Evolutionary conservation across 1,140 invertebrate genomes (phyloP).

Genomic region (Condylostylus longicornis): DNA sequence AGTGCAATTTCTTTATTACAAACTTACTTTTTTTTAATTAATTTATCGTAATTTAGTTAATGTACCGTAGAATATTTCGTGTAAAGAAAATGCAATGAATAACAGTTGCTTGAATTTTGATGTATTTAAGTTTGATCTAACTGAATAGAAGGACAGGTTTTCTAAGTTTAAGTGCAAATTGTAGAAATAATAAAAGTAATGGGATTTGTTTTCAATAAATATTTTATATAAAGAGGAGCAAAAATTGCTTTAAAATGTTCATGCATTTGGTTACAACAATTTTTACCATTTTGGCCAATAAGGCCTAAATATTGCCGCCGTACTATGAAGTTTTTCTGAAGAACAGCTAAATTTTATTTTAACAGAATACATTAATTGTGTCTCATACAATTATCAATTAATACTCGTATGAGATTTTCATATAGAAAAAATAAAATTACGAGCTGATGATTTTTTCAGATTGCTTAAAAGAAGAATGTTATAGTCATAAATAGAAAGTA

Average conservation of each 20-base stretch:
- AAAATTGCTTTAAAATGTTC: neutral
- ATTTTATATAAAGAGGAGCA: neutral
- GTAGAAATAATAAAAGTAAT: neutral
- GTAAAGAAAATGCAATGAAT: neutral
- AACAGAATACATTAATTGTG: neutral
- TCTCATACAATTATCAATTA: neutral
- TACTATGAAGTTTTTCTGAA: neutral
- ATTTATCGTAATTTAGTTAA: too few relatives aligned
- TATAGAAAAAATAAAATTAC: neutral
- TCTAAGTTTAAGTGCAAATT: too few relatives aligned
- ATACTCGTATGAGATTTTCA: neutral
- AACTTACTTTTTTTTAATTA: too few relatives aligned
- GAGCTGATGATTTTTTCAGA: too few relatives aligned
- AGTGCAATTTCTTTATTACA: too few relatives aligned
- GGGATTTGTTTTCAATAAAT: neutral
- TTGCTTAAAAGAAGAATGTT: too few relatives aligned
- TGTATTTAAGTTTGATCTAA: neutral
- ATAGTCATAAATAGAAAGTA: too few relatives aligned
- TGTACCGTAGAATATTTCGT: too few relatives aligned
- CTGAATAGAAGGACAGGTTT: neutral
- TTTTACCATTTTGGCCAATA: neutral
- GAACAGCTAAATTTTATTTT: neutral
- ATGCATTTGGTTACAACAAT: too few relatives aligned
- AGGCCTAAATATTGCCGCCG: neutral
- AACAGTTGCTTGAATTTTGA: neutral